phyloP scores from a whole-genome alignment of 64 coral and sea anemone species.

The Astreopora myriophthalma region DNA sequence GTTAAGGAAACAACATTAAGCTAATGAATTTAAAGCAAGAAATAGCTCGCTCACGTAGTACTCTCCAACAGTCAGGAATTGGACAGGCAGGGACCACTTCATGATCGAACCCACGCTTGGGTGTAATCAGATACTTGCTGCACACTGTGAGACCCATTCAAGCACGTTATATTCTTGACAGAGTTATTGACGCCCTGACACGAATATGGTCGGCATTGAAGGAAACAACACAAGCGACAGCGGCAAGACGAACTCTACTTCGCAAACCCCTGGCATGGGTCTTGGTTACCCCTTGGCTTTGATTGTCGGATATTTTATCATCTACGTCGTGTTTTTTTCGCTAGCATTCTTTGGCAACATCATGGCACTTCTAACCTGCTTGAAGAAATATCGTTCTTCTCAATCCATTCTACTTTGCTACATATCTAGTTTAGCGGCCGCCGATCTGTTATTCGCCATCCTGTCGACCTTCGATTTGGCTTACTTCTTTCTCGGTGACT shows the following conservation, averaged over 20 bases:
- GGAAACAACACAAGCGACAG: not conserved
- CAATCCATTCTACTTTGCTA: conserved; percentile 84
- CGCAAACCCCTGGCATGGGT: not conserved
- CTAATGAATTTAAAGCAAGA: no score
- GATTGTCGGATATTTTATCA: conserved; percentile 10
- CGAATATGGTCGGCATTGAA: not conserved
- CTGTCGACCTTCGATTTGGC: conserved; percentile 71
- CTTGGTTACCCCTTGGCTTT: not conserved
- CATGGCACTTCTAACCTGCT: conserved; percentile 84
- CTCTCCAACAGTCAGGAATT: not conserved
- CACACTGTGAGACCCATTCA: not conserved
- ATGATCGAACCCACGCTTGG: not conserved
- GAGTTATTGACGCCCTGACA: not conserved
- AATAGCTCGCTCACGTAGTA: no score
- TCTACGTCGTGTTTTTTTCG: conserved; percentile 66
- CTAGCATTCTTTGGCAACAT: conserved; percentile 75
- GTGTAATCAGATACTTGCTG: not conserved
- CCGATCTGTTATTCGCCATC: conserved; percentile 77
- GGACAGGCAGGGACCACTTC: not conserved
- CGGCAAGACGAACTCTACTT: not conserved
- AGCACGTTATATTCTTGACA: not conserved
- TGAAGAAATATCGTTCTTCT: conserved; percentile 76
- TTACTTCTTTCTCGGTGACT: conserved; percentile 60
- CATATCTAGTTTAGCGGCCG: conserved; percentile 79
- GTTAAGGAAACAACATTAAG: no score